Conservation (phyloP, 2,113 vertebrate species). For the Amphiprion ocellaris region DNA sequence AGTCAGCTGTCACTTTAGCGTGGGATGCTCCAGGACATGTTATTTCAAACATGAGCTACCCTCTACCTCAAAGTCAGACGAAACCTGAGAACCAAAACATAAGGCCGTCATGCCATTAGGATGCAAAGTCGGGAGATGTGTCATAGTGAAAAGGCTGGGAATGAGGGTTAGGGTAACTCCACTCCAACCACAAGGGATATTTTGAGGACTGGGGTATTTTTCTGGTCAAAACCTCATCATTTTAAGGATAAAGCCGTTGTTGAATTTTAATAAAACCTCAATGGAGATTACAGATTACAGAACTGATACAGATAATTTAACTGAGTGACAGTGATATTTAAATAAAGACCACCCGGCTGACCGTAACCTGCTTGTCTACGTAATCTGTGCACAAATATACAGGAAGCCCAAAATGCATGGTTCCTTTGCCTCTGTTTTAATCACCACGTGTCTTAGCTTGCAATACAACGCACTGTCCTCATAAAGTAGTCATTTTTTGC, state of each 20-base stretch:
- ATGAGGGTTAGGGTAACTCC: constrained; percentile 43
- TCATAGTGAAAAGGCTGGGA: constrained; percentile 29
- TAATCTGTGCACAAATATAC: neutral
- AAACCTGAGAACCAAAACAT: constrained; percentile 57
- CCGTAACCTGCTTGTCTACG: neutral
- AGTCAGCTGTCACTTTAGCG: constrained; percentile 6
- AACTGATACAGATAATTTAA: neutral
- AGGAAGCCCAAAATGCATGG: too few species aligned
- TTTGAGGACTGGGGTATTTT: constrained; percentile 50
- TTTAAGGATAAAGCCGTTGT: constrained; percentile 1
- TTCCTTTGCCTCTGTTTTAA: too few species aligned
- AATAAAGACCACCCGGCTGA: neutral
- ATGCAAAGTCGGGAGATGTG: constrained; percentile 47
- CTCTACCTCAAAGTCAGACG: constrained; percentile 49
- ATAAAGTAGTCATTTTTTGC: neutral
- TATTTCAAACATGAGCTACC: constrained; percentile 48
- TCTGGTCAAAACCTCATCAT: constrained; percentile 23
- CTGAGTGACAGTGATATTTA: constrained; percentile 4
- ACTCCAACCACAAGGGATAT: constrained; percentile 43
- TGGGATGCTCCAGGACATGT: constrained; percentile 38
- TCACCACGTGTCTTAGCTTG: neutral
- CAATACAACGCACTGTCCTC: neutral
- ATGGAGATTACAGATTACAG: neutral
- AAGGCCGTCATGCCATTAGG: constrained; percentile 51
- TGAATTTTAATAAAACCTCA: constrained; percentile 14